These are phyloP conservation scores for Chaetoderma sp. DNA, from an alignment of 2,888 invertebrate genomes.

Conservation along the genomic window DNA sequence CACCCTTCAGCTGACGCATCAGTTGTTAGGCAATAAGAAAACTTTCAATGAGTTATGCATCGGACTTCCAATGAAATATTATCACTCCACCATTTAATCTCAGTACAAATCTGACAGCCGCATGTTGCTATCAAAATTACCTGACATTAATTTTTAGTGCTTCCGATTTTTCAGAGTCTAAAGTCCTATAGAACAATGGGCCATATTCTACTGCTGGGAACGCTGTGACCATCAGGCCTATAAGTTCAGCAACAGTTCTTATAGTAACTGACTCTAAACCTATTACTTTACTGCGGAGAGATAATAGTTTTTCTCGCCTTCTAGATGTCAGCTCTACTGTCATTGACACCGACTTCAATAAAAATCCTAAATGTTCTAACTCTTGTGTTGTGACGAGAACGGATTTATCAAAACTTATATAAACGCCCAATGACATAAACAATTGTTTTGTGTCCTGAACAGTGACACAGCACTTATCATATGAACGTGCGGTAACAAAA, in stretches of 20 bases:
- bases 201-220: conserved; percentile 31
- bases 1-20: conserved; percentile 34
- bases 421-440: conserved; percentile 18
- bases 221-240: conserved; percentile 27
- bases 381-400: conserved; percentile 7
- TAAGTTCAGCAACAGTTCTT: conserved; percentile 20
- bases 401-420: conserved; percentile 25
- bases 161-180: conserved; percentile 30
- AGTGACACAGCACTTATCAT: conserved; percentile 10
- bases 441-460: conserved; percentile 8
- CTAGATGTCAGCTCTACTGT: conserved; percentile 13
- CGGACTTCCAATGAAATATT: conserved; percentile 7
- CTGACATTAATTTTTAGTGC: conserved; percentile 16
- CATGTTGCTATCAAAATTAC: conserved; percentile 25
- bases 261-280: conserved; percentile 14
- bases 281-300: conserved; percentile 8
- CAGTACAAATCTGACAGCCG: not conserved
- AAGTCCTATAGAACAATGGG: conserved; percentile 26
- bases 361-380: too few relatives aligned
- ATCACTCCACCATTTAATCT: conserved; percentile 26
- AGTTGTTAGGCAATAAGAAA: conserved; percentile 36
- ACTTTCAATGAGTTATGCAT: conserved; percentile 32
- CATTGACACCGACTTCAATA: too few relatives aligned
- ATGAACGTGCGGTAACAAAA: conserved; percentile 7
- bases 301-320: conserved; percentile 2